A percentile compares a stretch with the other conserved stretches of the same genome.
These are phyloP conservation scores for Myodes glareolus DNA, from an alignment of 2,113 vertebrate genomes.

Conservation along the genomic window DNA sequence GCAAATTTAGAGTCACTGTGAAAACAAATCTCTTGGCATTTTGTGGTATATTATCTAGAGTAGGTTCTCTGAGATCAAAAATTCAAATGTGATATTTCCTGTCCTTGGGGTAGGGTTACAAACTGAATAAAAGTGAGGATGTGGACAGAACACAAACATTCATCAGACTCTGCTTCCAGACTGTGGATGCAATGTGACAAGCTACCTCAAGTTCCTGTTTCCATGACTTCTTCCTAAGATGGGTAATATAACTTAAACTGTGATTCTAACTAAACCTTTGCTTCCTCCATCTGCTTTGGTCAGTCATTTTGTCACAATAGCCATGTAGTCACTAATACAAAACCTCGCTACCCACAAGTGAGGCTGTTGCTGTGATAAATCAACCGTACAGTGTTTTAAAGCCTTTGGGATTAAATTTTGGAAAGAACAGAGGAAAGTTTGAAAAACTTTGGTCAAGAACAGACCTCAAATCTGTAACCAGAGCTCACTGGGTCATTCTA, in stretches of 20 bases:
- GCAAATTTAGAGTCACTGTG: too few species aligned
- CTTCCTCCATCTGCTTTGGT: neutral
- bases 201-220: too few species aligned
- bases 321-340: neutral
- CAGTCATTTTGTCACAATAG: neutral
- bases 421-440: neutral
- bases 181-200: neutral
- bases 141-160: neutral
- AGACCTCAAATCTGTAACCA: neutral
- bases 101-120: neutral
- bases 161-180: neutral
- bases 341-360: neutral
- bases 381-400: neutral
- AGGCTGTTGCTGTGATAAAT: neutral
- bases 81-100: neutral
- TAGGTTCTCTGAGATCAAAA: neutral
- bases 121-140: neutral
- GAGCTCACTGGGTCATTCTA: neutral
- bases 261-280: neutral
- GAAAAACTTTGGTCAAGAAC: neutral
- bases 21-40: neutral
- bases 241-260: neutral
- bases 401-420: neutral
- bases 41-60: neutral
- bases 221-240: neutral